Percentiles rank a stretch among this genome's conserved stretches.
Evolutionary conservation across 1,140 invertebrate genomes (phyloP).

Genomic region (Hermetia illucens): DNA sequence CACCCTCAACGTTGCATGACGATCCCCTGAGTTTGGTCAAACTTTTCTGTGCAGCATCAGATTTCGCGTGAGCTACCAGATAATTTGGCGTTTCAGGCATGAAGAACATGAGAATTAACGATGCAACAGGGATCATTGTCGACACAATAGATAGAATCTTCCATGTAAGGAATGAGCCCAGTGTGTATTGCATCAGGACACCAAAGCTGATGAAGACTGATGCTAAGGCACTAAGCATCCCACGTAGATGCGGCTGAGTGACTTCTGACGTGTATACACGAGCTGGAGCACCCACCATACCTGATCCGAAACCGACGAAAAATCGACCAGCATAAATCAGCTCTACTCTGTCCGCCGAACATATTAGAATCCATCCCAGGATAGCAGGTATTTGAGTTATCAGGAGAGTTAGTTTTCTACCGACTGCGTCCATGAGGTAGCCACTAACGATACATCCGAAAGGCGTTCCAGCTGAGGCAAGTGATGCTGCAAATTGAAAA

Average conservation of each 20-base stretch:
- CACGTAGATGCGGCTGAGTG: slow-evolving; percentile 50
- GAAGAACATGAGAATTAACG: slow-evolving; percentile 42
- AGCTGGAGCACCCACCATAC: slow-evolving; percentile 54
- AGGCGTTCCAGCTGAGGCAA: slow-evolving; percentile 54
- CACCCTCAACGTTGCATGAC: slow-evolving; percentile 44
- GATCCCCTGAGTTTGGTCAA: slow-evolving; percentile 45
- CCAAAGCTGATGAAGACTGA: slow-evolving; percentile 47
- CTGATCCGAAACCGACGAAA: slow-evolving; percentile 47
- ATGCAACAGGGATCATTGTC: slow-evolving; percentile 38
- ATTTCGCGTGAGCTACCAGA: slow-evolving; percentile 44
- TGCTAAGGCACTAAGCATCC: slow-evolving; percentile 46
- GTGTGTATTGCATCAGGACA: slow-evolving; percentile 41
- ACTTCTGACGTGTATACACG: slow-evolving; percentile 54
- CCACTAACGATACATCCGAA: slow-evolving; percentile 55
- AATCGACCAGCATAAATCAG: slow-evolving; percentile 48
- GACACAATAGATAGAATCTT: slow-evolving; percentile 43
- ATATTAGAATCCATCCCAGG: slow-evolving; percentile 50
- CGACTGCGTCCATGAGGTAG: slow-evolving; percentile 53
- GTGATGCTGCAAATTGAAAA: slow-evolving; percentile 42
- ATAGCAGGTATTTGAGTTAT: slow-evolving; percentile 52
- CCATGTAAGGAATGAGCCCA: slow-evolving; percentile 45
- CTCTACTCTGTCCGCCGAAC: slow-evolving; percentile 37
- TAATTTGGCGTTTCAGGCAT: slow-evolving; percentile 60
- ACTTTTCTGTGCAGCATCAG: slow-evolving; percentile 43
- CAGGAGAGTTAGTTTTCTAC: slow-evolving; percentile 47